phyloP scores from a whole-genome alignment of 1,140 invertebrate species.

The Trichonephila clavata region DNA sequence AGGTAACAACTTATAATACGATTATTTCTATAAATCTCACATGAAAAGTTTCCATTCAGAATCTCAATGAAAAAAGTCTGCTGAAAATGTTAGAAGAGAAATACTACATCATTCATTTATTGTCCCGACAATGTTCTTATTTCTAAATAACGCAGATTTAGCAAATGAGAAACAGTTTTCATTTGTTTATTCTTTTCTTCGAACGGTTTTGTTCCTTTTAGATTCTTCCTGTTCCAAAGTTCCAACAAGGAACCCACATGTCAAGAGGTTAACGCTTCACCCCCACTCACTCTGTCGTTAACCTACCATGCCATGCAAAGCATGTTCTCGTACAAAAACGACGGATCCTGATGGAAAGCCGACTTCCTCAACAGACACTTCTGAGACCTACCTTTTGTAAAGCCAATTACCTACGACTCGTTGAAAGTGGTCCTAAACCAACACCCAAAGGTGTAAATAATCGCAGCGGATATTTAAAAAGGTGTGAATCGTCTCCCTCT shows the following conservation, averaged over 20 bases:
- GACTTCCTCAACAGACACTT: slow-evolving; percentile 4
- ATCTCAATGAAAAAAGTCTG: too few species aligned
- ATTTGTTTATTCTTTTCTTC: too few species aligned
- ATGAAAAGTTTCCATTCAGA: too few species aligned
- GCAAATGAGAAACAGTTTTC: too few species aligned
- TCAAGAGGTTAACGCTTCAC: slow-evolving; percentile 2
- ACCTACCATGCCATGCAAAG: slow-evolving; percentile 3
- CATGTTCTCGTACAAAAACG: background rate
- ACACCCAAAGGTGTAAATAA: slow-evolving; percentile 27
- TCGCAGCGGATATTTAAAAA: background rate
- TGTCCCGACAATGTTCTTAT: too few species aligned
- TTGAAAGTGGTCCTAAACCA: background rate
- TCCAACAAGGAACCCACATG: background rate
- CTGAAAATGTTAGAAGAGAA: too few species aligned
- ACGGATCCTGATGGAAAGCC: background rate
- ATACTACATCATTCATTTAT: too few species aligned
- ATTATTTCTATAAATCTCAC: too few species aligned
- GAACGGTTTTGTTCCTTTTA: background rate
- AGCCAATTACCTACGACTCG: background rate
- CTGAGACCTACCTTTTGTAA: background rate
- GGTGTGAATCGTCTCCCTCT: background rate
- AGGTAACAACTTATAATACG: too few species aligned
- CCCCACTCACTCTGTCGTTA: background rate
- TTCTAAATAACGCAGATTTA: too few species aligned
- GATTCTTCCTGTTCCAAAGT: background rate